Base-by-base conservation (phyloP, 2,888 invertebrate species). In the Rhagophthalmus giganteus region DNA sequence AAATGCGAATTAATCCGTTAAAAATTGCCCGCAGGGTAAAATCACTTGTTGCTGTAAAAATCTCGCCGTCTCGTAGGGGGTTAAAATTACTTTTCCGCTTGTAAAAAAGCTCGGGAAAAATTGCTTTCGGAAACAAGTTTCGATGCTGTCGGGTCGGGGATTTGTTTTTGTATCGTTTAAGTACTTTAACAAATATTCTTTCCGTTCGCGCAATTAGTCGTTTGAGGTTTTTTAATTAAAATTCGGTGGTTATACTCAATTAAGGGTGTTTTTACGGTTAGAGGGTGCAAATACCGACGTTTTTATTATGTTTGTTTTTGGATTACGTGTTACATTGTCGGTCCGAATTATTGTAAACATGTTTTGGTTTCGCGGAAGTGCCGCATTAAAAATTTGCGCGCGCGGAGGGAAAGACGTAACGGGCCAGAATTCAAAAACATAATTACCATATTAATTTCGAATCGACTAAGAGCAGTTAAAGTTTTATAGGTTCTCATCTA, bases 11-110 rank as follows among this genome's bases (percentile, higher is more conserved):
- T 56, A 56, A 55, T 41, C 45, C 41, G 32, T 9, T 40, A 44
- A 63, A 62, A 58, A 50, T 53, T 45, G 61, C 42, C 11, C 59
- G 58, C 54, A 30, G 49, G 56, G 52, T 48, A 60, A 55, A 48
- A 45, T 53, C 62, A 68, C 69, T 66, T 69, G 69, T 69, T 69
- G 69, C 62, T 50, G 54, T 50, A 59, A 63, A 61, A 57, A 54
- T 50, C 30, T 45, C 51, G 35, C 48, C 45, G 31, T 47, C 47
- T 42, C 47, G 41, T 37, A 35, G 41, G 46, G 33, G 46, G 45
- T 46, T 45, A 12, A 35, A 46, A 52, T 46, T 41, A 40, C 39
- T 38, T 15, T 15, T 16, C 31, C 13, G 12, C 45, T 52, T 46
- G 51, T 52, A 45, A 44, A 49, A 46, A 54, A 54, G 42, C 42